Evolutionary conservation across 2,888 invertebrate genomes (phyloP).

Genomic region (Pseudeuparius sepicola): DNA sequence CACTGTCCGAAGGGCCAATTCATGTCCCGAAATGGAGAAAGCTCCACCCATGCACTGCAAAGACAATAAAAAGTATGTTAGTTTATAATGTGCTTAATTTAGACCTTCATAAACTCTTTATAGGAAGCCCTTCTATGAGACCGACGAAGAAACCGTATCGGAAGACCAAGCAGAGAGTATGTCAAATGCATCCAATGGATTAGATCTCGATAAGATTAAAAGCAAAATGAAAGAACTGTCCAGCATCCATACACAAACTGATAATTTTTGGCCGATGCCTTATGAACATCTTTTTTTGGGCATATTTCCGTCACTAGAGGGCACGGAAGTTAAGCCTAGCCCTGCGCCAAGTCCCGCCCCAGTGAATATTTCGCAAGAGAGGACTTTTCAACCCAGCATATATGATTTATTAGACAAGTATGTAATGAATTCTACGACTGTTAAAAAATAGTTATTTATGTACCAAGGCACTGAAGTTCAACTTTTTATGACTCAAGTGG

Average conservation of each 20-base stretch:
- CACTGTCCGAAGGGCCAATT: conserved; percentile 51
- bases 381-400: conserved; percentile 38
- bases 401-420: conserved; percentile 55
- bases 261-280: conserved; percentile 57
- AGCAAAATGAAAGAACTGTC: not conserved
- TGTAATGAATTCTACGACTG: too few species aligned
- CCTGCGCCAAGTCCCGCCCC: conserved; percentile 36
- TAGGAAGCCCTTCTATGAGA: conserved; percentile 36
- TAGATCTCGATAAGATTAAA: conserved; percentile 12
- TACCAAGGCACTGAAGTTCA: too few species aligned
- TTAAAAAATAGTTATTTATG: too few species aligned
- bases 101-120: too few species aligned
- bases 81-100: too few species aligned
- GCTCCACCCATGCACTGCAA: conserved; percentile 29
- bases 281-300: conserved; percentile 70
- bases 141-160: conserved; percentile 33
- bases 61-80: conserved; percentile 31
- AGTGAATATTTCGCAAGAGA: conserved; percentile 27
- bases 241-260: conserved; percentile 53
- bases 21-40: conserved; percentile 54
- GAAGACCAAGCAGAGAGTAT: conserved; percentile 20
- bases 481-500: too few species aligned
- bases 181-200: conserved; percentile 22
- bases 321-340: conserved; percentile 30
- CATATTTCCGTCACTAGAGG: conserved; percentile 45